These are phyloP conservation scores for Parazoanthus atlanticus DNA, from an alignment of 92 coral and sea anemone species.

Conservation along the genomic window DNA sequence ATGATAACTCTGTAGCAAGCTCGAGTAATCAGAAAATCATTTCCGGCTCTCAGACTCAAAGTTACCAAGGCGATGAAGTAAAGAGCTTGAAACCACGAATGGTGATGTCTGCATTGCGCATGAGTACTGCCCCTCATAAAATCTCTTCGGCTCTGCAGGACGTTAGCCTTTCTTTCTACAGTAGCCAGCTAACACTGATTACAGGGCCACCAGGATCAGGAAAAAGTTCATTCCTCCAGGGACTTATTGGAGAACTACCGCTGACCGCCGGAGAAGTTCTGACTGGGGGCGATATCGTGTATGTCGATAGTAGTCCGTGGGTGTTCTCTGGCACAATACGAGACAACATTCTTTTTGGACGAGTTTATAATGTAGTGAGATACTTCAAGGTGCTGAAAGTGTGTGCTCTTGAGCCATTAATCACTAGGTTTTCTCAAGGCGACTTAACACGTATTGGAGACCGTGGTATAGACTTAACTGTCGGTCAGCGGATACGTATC, in stretches of 20 bases:
- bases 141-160: background rate
- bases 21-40: background rate
- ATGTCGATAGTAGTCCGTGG: constrained; percentile 11
- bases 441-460: constrained; percentile 14
- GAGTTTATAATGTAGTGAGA: constrained; percentile 13
- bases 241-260: constrained; percentile 3
- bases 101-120: background rate
- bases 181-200: background rate
- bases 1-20: background rate
- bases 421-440: constrained; percentile 12
- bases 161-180: constrained; percentile 1
- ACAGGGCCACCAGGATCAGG: constrained; percentile 16
- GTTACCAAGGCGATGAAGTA: background rate
- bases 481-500: constrained; percentile 10
- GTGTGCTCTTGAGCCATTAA: constrained; percentile 8
- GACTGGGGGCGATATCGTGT: constrained; percentile 3
- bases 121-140: background rate
- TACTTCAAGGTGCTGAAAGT: constrained; percentile 23
- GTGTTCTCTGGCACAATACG: constrained; percentile 24
- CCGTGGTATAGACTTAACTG: background rate
- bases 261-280: background rate
- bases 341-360: constrained; percentile 22
- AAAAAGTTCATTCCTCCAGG: background rate
- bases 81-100: background rate
- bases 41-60: background rate